Evolutionary conservation across 2,113 vertebrate genomes (phyloP).

Genomic region (Pangasianodon gigas): DNA sequence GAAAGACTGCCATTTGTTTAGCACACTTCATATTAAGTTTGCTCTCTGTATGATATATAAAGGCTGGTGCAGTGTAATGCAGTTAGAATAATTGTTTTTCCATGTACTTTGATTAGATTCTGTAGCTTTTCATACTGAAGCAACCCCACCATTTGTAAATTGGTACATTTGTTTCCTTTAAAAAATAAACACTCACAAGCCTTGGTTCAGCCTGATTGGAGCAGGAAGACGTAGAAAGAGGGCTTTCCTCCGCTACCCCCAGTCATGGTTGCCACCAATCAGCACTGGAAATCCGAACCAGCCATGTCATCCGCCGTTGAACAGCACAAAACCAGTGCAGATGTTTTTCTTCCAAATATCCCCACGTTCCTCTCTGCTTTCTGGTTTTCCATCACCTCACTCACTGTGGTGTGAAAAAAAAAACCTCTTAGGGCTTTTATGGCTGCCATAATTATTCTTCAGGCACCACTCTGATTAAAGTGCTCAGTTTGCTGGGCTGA

Average conservation of each 20-base stretch:
- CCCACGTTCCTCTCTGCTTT: background rate
- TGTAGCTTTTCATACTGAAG: background rate
- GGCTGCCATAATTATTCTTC: constrained; percentile 44
- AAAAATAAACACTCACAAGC: background rate
- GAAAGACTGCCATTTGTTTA: constrained; percentile 34
- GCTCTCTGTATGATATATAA: constrained; percentile 12
- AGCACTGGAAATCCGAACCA: constrained; percentile 34
- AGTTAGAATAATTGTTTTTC: constrained; percentile 22
- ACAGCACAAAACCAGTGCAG: constrained; percentile 13
- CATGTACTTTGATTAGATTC: background rate
- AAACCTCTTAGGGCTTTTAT: constrained; percentile 27
- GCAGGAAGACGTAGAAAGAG: constrained; percentile 20
- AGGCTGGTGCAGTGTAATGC: background rate
- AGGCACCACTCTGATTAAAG: constrained; percentile 44
- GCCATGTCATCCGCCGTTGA: background rate
- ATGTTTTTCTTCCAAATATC: constrained; percentile 43
- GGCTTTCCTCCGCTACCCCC: background rate
- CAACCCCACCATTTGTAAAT: background rate
- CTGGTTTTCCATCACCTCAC: constrained; percentile 35
- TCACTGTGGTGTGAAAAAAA: constrained; percentile 31
- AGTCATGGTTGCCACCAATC: constrained; percentile 21
- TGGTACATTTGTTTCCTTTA: background rate
- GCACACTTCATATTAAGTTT: constrained; percentile 40
- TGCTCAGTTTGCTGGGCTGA: constrained; percentile 23
- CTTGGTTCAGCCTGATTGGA: background rate